A percentile compares a stretch with the other conserved stretches of the same genome.
phyloP scores from a whole-genome alignment of 2,797 vertebrate genomes.

The Anisognathus igniventris region DNA sequence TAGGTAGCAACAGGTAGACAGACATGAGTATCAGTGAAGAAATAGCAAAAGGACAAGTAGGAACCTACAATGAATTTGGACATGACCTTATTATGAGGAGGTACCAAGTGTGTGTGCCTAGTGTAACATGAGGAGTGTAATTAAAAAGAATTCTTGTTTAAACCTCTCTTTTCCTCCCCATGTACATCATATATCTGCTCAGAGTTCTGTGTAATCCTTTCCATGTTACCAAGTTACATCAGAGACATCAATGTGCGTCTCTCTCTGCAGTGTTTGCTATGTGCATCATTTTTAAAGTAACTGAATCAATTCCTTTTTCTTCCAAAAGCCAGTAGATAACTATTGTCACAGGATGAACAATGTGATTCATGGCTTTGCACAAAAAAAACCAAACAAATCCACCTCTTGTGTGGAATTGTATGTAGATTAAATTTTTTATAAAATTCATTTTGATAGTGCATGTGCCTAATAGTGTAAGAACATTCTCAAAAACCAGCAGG shows the following conservation, averaged over 20 bases:
- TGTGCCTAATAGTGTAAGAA: not conserved
- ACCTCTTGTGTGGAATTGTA: not conserved
- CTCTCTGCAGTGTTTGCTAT: not conserved
- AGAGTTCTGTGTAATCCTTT: not conserved
- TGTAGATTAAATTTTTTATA: not conserved
- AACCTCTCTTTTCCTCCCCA: not conserved
- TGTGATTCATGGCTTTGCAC: not conserved
- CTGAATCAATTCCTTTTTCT: not conserved
- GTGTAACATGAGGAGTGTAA: not conserved
- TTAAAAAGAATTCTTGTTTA: not conserved
- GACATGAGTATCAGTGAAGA: not conserved
- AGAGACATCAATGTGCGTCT: not conserved
- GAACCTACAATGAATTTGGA: not conserved
- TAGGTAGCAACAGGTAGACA: not conserved
- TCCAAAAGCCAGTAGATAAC: not conserved
- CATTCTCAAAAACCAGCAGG: not conserved
- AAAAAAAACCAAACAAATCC: not conserved
- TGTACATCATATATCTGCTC: not conserved
- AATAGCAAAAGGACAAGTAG: not conserved
- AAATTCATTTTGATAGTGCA: not conserved
- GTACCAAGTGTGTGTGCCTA: not conserved
- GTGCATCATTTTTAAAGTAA: not conserved
- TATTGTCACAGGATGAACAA: not conserved
- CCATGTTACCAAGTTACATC: not conserved
- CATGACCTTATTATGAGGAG: not conserved